phyloP scores from a whole-genome alignment of 2,797 vertebrate species.

The Tarsius wallacei region DNA sequence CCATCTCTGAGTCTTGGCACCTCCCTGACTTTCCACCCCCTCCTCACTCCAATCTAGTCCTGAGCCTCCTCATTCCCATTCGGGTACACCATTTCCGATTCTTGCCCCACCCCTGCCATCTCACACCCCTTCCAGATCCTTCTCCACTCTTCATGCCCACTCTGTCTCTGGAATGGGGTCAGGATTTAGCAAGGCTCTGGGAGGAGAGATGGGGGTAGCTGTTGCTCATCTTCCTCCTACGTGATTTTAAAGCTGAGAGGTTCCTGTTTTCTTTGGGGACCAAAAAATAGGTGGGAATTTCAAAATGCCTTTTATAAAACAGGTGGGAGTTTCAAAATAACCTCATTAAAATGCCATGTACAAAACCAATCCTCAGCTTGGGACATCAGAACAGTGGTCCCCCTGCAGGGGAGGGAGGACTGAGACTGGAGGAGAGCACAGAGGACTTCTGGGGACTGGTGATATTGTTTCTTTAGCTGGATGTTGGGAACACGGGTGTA shows the following conservation, averaged over 20 bases:
- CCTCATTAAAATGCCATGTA: background rate
- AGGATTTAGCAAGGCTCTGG: background rate
- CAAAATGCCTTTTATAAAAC: background rate
- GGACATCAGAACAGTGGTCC: background rate
- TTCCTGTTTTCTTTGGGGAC: conserved; percentile 1
- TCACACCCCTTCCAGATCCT: background rate
- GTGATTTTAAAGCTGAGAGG: background rate
- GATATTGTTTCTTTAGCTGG: background rate
- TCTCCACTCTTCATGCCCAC: too few species aligned
- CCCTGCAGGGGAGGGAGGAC: accelerated
- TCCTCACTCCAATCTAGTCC: background rate
- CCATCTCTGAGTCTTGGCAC: background rate
- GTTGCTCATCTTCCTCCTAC: background rate
- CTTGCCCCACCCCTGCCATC: background rate
- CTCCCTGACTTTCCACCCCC: background rate
- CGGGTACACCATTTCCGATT: background rate
- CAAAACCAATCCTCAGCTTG: background rate
- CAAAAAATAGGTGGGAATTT: background rate
- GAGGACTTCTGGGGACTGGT: background rate
- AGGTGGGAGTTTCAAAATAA: conserved; percentile 38
- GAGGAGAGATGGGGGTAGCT: background rate
- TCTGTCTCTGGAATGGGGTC: background rate
- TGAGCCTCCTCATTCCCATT: background rate
- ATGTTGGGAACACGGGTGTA: background rate
- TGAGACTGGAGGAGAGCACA: background rate